phyloP scores from a whole-genome alignment of 2,888 invertebrate genomes.

The Lycia hirtaria region DNA sequence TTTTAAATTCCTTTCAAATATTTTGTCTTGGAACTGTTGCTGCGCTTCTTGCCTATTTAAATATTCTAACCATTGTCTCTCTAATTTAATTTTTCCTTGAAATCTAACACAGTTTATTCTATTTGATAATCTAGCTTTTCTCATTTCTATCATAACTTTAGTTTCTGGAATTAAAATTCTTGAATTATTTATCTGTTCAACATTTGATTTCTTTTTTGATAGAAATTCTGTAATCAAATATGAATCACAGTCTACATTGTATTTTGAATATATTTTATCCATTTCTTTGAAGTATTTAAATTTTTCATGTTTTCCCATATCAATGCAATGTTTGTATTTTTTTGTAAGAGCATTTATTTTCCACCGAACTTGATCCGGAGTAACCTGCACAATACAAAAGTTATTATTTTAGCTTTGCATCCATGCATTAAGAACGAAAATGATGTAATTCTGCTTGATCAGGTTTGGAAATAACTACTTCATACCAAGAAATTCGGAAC shows the following conservation, averaged over 20 bases:
- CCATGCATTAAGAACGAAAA: too few relatives aligned
- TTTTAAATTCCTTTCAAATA: slow-evolving; percentile 54
- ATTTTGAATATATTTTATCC: slow-evolving; percentile 59
- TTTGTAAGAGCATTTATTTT: slow-evolving; percentile 67
- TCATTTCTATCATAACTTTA: slow-evolving; percentile 57
- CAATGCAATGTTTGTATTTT: slow-evolving; percentile 60
- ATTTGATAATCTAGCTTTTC: slow-evolving; percentile 61
- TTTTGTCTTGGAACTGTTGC: slow-evolving; percentile 50
- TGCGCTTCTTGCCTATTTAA: slow-evolving; percentile 56
- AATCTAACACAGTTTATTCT: slow-evolving; percentile 60
- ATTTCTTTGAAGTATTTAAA: slow-evolving; percentile 63
- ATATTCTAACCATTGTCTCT: slow-evolving; percentile 65
- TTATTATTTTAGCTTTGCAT: too few relatives aligned
- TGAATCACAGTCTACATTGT: slow-evolving; percentile 57
- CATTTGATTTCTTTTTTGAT: slow-evolving; percentile 43
- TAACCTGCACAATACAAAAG: slow-evolving; percentile 49
- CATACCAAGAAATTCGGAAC: too few relatives aligned
- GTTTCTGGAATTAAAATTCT: slow-evolving; percentile 45
- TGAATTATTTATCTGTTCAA: slow-evolving; percentile 18
- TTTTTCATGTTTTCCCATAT: slow-evolving; percentile 54
- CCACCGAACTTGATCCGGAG: slow-evolving; percentile 64
- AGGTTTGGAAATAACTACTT: too few relatives aligned
- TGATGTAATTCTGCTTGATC: too few relatives aligned
- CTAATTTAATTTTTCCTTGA: slow-evolving; percentile 62
- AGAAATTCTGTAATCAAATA: slow-evolving; percentile 49